These are phyloP conservation scores for Leiothrix lutea DNA, from an alignment of 2,113 vertebrate species.

Conservation along the genomic window DNA sequence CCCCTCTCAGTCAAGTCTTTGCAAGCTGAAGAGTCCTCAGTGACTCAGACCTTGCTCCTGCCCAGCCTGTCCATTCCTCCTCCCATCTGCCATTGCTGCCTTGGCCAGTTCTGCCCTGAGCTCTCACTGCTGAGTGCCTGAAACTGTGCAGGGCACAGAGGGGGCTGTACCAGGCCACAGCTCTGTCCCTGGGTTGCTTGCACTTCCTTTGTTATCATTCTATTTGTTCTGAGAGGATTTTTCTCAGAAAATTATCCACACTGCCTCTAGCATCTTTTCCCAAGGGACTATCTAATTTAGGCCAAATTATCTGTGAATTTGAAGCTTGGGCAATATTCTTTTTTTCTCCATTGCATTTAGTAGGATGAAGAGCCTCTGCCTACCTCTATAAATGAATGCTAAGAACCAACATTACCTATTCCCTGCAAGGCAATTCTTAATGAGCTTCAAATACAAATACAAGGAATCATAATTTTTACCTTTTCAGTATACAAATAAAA, in stretches of 20 bases:
- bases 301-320: background rate
- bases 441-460: background rate
- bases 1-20: background rate
- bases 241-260: background rate
- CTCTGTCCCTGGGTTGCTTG: no score
- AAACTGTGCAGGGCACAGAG: rapidly evolving
- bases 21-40: background rate
- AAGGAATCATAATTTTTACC: background rate
- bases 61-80: background rate
- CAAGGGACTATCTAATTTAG: background rate
- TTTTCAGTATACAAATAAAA: background rate
- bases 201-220: background rate
- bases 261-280: background rate
- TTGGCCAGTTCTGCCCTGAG: background rate
- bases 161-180: rapidly evolving
- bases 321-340: background rate
- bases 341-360: background rate
- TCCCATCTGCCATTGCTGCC: rapidly evolving
- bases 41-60: background rate
- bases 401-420: background rate
- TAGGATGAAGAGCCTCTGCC: background rate
- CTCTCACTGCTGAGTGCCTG: background rate
- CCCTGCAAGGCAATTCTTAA: background rate
- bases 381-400: background rate
- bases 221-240: rapidly evolving